Percentiles rank a stretch among this genome's conserved stretches.
These are phyloP conservation scores for Ennomos quercinarius DNA, from an alignment of 2,888 invertebrate genomes.

Conservation along the genomic window DNA sequence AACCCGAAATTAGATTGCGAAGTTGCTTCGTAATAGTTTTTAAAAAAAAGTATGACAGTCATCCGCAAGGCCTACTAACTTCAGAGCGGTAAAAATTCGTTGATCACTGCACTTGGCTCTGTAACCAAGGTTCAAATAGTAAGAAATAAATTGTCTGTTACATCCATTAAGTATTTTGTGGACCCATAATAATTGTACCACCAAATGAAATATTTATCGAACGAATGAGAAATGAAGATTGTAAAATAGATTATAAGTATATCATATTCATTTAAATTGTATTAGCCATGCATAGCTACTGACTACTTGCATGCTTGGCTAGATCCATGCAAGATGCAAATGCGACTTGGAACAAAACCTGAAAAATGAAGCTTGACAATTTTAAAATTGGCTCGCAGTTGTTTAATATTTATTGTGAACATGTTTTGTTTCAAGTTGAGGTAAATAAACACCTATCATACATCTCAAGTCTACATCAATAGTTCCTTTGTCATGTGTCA, in stretches of 20 bases:
- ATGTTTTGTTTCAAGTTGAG: conserved; percentile 1
- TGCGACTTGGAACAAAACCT: not conserved
- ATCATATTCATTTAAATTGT: conserved; percentile 61
- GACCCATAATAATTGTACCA: conserved; percentile 50
- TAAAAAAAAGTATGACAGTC: too few relatives aligned
- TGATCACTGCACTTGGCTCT: too few relatives aligned
- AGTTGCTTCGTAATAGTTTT: too few relatives aligned
- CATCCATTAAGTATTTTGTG: conserved; percentile 27
- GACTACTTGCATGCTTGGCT: conserved; percentile 66
- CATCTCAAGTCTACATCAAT: conserved; percentile 82
- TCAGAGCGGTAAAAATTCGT: too few relatives aligned
- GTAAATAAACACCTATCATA: not conserved
- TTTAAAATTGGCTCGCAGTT: not conserved
- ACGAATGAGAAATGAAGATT: conserved; percentile 60
- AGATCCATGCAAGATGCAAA: conserved; percentile 20
- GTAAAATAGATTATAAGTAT: conserved; percentile 56
- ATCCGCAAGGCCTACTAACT: too few relatives aligned
- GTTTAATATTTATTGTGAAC: conserved; percentile 48
- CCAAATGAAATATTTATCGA: conserved; percentile 72
- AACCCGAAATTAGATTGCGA: too few relatives aligned
- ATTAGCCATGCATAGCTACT: conserved; percentile 63
- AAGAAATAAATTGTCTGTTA: not conserved
- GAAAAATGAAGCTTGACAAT: not conserved
- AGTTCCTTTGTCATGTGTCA: conserved; percentile 86
- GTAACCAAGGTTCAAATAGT: not conserved